Evolutionary conservation across 2,113 vertebrate genomes (phyloP), one percentile per base, ranked within the genome.

Genomic region (Mustela lutreola): DNA sequence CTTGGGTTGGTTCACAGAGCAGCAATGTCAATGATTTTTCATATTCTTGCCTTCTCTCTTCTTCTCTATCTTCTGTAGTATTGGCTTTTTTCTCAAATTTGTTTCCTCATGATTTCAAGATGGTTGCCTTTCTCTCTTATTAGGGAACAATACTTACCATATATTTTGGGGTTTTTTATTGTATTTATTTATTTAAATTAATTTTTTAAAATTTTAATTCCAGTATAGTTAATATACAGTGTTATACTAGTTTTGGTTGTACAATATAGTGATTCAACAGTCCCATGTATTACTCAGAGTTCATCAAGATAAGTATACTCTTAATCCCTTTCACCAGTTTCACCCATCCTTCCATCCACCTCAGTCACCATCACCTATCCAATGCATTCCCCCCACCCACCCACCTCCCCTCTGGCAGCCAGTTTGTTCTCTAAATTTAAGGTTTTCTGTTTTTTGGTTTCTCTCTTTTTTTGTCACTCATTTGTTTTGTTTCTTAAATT

Each of bases 31-130:
- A 7, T 50, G n/a, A 56, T 28, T 63, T 45, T 42, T 48, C 62
- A 58, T n/a, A 6, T 1, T 33, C 31, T 78, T 88, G 67, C 22
- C 48, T 93, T 89, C 42, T 82, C 9, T 89, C 31, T 39, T 39
- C 39, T 39, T 39, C 12, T 18, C 19, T 14, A 83, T 71, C 28
- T 33, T 95, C 58, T 21, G 22, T 48, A 28, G 50, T 60, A 45
- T 63, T 63, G 53, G 22, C 5, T 91, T 94, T 94, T 16, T 97
- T 84, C 28, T 79, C 39, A 94, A 95, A 79, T 1, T 96, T 94
- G 2, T 86, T 84, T 95, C n/a, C 15, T 97, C 4, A 28, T 63
- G 42, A 75, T 85, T 65, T 84, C 45, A 56, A 50, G 67, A 73
- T 42, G n/a, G 65, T 3, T 56, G 11, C 7, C 7, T 67, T 39